Conservation (phyloP, 2,888 invertebrate genomes). For the Chromoteleia sp. region DNA sequence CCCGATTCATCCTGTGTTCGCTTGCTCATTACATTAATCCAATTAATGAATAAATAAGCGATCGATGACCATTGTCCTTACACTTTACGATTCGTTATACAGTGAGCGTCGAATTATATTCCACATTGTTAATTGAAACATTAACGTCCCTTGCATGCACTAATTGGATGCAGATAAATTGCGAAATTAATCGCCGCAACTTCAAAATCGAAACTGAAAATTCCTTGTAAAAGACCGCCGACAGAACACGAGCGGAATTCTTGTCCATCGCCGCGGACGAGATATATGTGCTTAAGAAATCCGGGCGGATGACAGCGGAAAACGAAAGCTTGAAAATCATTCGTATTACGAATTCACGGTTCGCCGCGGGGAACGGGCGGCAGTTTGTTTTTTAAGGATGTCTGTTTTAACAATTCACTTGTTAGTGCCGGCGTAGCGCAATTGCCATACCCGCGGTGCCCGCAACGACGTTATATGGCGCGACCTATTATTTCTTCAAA, state of each 20-base stretch:
- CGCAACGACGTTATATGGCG: conserved; percentile 49
- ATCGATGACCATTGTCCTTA: conserved; percentile 15
- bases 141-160: neutral
- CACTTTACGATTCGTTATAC: conserved; percentile 10
- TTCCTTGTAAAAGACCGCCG: neutral
- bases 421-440: conserved; percentile 53
- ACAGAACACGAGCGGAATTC: conserved; percentile 6
- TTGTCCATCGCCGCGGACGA: conserved; percentile 13
- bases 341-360: conserved; percentile 56
- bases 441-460: conserved; percentile 37
- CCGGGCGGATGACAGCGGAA: conserved; percentile 20
- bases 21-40: conserved; percentile 7
- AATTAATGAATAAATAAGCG: neutral
- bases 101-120: conserved; percentile 13
- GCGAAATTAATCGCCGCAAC: conserved; percentile 12
- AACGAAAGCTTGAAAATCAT: conserved; percentile 42
- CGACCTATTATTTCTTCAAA: conserved; percentile 75
- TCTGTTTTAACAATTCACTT: conserved; percentile 64
- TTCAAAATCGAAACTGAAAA: conserved; percentile 30
- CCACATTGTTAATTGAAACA: conserved; percentile 17
- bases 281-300: conserved; percentile 23
- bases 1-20: conserved; percentile 8
- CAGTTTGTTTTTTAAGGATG: conserved; percentile 52
- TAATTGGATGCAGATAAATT: conserved; percentile 13
- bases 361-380: neutral